Base-by-base conservation (phyloP, 2,113 vertebrate species). In the Mirza zaza region DNA sequence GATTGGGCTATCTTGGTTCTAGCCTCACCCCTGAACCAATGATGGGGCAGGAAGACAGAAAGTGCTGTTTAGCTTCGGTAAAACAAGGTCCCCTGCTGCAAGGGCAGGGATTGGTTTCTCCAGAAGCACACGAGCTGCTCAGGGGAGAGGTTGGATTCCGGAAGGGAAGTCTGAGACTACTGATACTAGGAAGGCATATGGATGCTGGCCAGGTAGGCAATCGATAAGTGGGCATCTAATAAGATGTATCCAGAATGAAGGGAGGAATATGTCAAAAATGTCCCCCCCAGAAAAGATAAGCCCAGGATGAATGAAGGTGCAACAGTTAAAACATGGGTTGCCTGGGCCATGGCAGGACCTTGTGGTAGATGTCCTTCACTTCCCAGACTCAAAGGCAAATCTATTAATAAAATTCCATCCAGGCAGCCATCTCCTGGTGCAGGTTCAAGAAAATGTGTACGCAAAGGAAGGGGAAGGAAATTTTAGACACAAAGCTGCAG, bases 341-440 rank as follows among this genome's bases (percentile, higher is more conserved):
- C 29, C 15, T 21, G 65, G 59, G 17, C 25, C 45, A 2, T 1
- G 8, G 73, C 50, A 29, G 55, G 65, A 82, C 20, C 39, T 34
- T 20, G 0, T 9, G n/a, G 52, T 11, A 5, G 18, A 0, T 42
- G 93, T 57, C 95, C 96, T 98, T 95, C 50, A 3, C 32, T 67
- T 84, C 90, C 71, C 70, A 91, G 57, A 81, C 80, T 93, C 96
- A 97, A 97, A 97, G 97, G 79, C 97, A 93, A 87, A 87, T 84
- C 96, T 98, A 96, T 98, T 97, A 94, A 97, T 93, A 87, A 57
- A 57, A 84, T 76, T 67, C 75, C 89, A 95, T 93, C 91, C 93
- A 95, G 97, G 96, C 95, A 76, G 61, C 86, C 0, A 2, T 52
- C 87, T 95, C 95, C 39, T 50, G 75, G 93, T 92, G 36, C 48